phyloP scores from a whole-genome alignment of 2,888 invertebrate species.

The Drosophila percnosoma region DNA sequence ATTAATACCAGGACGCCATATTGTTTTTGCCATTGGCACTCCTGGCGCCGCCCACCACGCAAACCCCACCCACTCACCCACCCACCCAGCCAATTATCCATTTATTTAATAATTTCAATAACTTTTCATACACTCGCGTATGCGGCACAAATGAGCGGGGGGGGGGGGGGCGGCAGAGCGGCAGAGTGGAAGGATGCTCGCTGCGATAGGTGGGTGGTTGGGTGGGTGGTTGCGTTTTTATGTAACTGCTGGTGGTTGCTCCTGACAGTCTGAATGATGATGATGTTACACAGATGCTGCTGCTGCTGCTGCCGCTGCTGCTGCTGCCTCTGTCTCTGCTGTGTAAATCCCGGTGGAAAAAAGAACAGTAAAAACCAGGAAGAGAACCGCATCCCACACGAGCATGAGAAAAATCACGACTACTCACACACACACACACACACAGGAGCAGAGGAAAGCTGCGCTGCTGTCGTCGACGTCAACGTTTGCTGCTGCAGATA shows the following conservation, averaged over 20 bases:
- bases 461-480: slow-evolving; percentile 49
- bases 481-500: slow-evolving; percentile 52
- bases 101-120: slow-evolving; percentile 78
- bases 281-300: slow-evolving; percentile 58
- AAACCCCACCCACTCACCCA: neutral
- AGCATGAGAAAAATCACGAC: slow-evolving; percentile 72
- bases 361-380: slow-evolving; percentile 38
- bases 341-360: slow-evolving; percentile 51
- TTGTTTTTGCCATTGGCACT: slow-evolving; percentile 49
- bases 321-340: slow-evolving; percentile 30
- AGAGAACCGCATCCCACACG: slow-evolving; percentile 48
- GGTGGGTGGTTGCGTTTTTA: slow-evolving; percentile 68
- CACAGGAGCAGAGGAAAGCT: slow-evolving; percentile 33
- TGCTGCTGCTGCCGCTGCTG: slow-evolving; percentile 10
- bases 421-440: slow-evolving; percentile 33
- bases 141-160: slow-evolving; percentile 39
- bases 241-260: slow-evolving; percentile 77
- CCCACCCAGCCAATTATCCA: slow-evolving; percentile 66
- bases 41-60: slow-evolving; percentile 55
- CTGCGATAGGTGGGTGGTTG: slow-evolving; percentile 58
- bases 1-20: slow-evolving; percentile 59
- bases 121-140: slow-evolving; percentile 73
- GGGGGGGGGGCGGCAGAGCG: neutral
- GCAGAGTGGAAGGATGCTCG: slow-evolving; percentile 4
- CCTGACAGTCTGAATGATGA: slow-evolving; percentile 66